Base-by-base conservation (phyloP, 2,888 invertebrate genomes). In the Oligia strigilis region DNA sequence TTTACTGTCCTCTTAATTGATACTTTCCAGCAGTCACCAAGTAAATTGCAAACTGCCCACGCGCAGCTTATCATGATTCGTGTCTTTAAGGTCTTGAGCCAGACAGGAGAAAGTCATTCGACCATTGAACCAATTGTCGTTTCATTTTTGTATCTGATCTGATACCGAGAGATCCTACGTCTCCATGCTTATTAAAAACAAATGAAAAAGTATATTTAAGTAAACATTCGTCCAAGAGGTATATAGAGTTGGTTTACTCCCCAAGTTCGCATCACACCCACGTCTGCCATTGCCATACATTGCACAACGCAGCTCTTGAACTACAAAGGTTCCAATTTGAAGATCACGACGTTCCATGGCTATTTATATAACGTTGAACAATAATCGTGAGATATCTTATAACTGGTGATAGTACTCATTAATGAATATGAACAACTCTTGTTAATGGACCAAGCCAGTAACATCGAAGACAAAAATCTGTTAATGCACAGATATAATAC, bases 241-340 rank as follows among this genome's bases (percentile, higher is more conserved):
- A 55, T 29, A 29, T 29, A 14, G 1, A 29, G 19, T 79, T 70
- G 74, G 73, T 79, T 78, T 49, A 74, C 62, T 67, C 67, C 29
- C 8, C 52, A 82, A 82, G 66, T 78, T 82, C 67, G 17, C 49
- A 43, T 52, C 58, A 64, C 40, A 29, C 60, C 23, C 55, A 78
- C 55, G 64, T 6, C 13, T 76, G 29, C 8, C 65, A 82, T 78
- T 58, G 40, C 71, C 62, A 36, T 62, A 72, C 49, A 62, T 84
- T 83, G 46, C 72, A 76, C 73, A 83, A 83, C 64, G 23, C 14
- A 64, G 60, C 19, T 85, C 72, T 85, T 85, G 60, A 78, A 84
- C 75, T 67, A 65, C 49, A 66, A 71, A 64, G 66, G 73, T 66
- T 58, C 9, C 58, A 80, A 75, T 73, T 70, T 40, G 36, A 66